Evolutionary conservation across 2,113 vertebrate genomes (phyloP), one percentile per base, ranked within the genome.

Genomic region (Chinchilla lanigera): DNA sequence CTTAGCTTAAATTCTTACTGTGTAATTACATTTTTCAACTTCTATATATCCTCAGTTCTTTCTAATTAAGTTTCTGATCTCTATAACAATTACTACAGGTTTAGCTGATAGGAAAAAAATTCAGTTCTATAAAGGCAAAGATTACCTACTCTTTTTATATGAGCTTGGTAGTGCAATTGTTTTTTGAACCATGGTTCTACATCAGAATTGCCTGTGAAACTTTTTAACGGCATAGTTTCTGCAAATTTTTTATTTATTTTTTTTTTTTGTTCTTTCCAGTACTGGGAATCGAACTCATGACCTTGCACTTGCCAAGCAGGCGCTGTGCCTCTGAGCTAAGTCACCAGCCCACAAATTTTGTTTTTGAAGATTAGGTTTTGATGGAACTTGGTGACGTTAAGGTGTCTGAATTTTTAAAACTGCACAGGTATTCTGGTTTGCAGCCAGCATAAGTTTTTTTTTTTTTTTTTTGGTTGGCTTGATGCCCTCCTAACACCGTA

Each of bases 31-130:
- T 77, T 92, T 80, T 96, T 92, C 30, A 87, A 28, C 13, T 78
- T 83, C 22, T 95, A 4, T 61, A 38, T 86, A 77, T 65, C 11
- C 41, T 95, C 89, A 50, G 44, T 63, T 95, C 80, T 91, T 95
- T 24, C n/a, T 93, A 54, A 93, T 17, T 88, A 95, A 44, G 19
- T 87, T 94, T 54, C 89, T 86, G 44, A 89, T 63, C 58, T 92
- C 30, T 83, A 0, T 60, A 82, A 80, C 73, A 92, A 92, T 50
- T 69, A 16, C 5, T 92, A n/a, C 75, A 65, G 41, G 78, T 94
- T 92, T 93, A 90, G 41, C 52, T 65, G 20, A 84, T 84, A 24
- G 82, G 90, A 89, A 47, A 75, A 65, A 50, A 38, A 9, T 9
- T n/a, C 16, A 95, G n/a, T 58, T 75, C 7, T 80, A 17, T 95